phyloP scores from a whole-genome alignment of 2,113 vertebrate genomes.

The Craseonycteris thonglongyai region DNA sequence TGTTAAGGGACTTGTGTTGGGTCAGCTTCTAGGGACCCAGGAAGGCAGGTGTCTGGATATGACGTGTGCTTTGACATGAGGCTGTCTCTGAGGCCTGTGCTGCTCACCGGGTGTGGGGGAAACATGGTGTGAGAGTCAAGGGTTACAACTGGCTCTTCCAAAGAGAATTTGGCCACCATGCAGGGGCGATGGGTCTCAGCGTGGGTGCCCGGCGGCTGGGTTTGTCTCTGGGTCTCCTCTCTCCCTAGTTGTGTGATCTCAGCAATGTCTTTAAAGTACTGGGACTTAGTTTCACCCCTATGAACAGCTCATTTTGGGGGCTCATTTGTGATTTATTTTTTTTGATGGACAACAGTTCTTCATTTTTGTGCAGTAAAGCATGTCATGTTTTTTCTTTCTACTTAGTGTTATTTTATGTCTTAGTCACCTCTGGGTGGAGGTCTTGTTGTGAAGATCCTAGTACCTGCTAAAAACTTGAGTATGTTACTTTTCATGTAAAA shows the following conservation, averaged over 20 bases:
- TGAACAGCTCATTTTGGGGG: not conserved
- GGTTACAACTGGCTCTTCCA: not conserved
- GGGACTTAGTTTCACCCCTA: not conserved
- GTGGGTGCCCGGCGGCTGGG: too few relatives aligned
- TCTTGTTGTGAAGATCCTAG: not conserved
- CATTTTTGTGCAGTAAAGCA: not conserved
- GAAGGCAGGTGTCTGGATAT: not conserved
- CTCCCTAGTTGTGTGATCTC: too few relatives aligned
- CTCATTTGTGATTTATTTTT: not conserved
- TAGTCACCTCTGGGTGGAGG: not conserved
- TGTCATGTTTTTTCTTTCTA: not conserved
- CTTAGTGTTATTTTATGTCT: not conserved
- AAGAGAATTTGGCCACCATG: rapidly evolving
- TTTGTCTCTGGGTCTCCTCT: not conserved
- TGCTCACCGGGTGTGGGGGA: too few relatives aligned
- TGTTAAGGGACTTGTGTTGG: not conserved
- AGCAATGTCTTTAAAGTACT: not conserved
- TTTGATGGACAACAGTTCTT: not conserved
- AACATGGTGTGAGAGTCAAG: rapidly evolving
- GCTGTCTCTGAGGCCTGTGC: not conserved
- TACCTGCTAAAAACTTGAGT: not conserved
- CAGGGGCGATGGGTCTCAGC: too few relatives aligned
- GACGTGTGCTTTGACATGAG: not conserved
- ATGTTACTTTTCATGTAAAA: not conserved
- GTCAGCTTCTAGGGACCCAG: not conserved